A percentile compares a stretch with the other conserved stretches of the same genome.
These are phyloP conservation scores for Prionchulus punctatus DNA, from an alignment of 2,888 invertebrate genomes.

Conservation along the genomic window DNA sequence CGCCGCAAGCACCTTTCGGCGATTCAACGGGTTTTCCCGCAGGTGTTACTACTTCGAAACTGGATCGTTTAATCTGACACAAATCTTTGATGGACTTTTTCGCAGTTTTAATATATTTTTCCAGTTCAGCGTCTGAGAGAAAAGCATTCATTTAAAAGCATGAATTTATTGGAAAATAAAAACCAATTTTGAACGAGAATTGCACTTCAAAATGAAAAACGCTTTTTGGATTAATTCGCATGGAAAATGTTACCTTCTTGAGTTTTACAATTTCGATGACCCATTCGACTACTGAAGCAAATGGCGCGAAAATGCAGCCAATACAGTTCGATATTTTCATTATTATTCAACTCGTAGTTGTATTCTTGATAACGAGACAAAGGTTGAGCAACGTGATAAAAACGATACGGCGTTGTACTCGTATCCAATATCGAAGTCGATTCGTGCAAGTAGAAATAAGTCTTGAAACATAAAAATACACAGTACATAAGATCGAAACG, in stretches of 20 bases:
- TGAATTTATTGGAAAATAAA: neutral
- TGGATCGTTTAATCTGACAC: too few relatives aligned
- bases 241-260: neutral
- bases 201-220: neutral
- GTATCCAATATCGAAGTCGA: neutral
- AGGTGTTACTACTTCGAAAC: too few relatives aligned
- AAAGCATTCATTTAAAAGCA: too few relatives aligned
- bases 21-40: too few relatives aligned
- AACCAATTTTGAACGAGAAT: neutral
- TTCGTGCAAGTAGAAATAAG: neutral
- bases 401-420: neutral
- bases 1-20: too few relatives aligned
- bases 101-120: too few relatives aligned
- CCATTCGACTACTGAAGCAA: neutral
- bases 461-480: neutral
- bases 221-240: neutral
- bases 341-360: neutral
- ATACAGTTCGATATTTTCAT: neutral
- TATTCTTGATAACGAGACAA: neutral
- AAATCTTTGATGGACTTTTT: too few relatives aligned
- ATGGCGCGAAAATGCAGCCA: conserved; percentile 2
- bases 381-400: neutral
- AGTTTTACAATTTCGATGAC: neutral
- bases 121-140: too few relatives aligned
- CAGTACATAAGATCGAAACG: neutral